These are phyloP conservation scores for Ptychodera flava DNA, from an alignment of 35 echinoderm and acorn worm species.

Conservation along the genomic window DNA sequence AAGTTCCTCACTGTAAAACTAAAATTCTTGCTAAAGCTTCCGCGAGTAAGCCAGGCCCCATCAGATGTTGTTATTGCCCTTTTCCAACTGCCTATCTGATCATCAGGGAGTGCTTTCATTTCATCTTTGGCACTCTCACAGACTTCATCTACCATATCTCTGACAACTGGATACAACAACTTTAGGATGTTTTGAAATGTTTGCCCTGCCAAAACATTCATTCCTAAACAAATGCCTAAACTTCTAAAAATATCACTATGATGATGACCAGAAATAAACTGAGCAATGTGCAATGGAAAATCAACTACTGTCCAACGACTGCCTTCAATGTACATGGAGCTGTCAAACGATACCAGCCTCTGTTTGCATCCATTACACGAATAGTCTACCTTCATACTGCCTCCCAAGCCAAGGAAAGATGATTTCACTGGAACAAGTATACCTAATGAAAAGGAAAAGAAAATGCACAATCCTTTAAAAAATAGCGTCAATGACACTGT, in stretches of 20 bases:
- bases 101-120: background rate
- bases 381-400: background rate
- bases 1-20: background rate
- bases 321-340: background rate
- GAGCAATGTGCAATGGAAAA: background rate
- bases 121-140: background rate
- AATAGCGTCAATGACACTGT: too few species aligned
- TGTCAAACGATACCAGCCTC: background rate
- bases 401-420: background rate
- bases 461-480: too few species aligned
- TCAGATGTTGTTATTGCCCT: background rate
- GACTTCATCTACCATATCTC: background rate
- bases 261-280: background rate
- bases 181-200: background rate
- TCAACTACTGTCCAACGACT: background rate
- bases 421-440: background rate
- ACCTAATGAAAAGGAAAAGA: background rate
- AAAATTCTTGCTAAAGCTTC: background rate
- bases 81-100: background rate
- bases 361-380: background rate
- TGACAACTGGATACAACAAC: background rate
- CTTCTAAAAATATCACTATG: background rate
- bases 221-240: background rate
- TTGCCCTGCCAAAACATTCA: background rate
- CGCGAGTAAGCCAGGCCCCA: background rate